Base-by-base conservation (phyloP, 2,888 invertebrate genomes). In the Ptilodon capucinus region DNA sequence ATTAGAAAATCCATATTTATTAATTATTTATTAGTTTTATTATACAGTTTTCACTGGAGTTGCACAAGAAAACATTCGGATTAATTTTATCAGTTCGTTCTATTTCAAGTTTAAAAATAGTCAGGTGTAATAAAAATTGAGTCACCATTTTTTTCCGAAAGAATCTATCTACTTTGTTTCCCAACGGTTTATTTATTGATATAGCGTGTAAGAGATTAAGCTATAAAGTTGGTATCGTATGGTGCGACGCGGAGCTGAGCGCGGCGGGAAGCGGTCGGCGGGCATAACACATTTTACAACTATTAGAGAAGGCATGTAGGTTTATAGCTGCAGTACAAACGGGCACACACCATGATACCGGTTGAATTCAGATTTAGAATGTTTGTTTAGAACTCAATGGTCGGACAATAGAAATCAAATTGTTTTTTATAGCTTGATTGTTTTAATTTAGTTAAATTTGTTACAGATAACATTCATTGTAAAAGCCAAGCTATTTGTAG, bases 171-270 rank as follows among this genome's bases (percentile, higher is more conserved):
- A 78, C 71, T 76, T 81, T 81, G 77, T 83, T 84, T 79, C 71
- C 64, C 60, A 73, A 73, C 62, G 61, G 71, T 71, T 81, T 84
- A 86, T 87, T 87, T 87, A 89, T 88, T 82, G 83, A 78, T 81
- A 84, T 82, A 70, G 80, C 80, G 75, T 79, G 78, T 79, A 73
- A 71, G 73, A 84, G 88, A 91, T 89, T 88, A 88, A 90, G 90
- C 84, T 79, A 88, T 91, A 90, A 90, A 90, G 79, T 71, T 54
- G 52, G 63, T 70, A 66, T 71, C 65, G 74, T 74, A 73, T 66
- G 71, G 61, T 52, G 52, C 45, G 76, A 76, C 77, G 75, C 78
- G 85, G 80, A 71, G 85, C 85, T 81, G 81, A 55, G 86, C 90
- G 51, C 90, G 61, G 76, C 89, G 84, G 89, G 90, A 81, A 60